These are phyloP conservation scores for Columba guinea DNA, from an alignment of 2,797 vertebrate species.

Conservation along the genomic window DNA sequence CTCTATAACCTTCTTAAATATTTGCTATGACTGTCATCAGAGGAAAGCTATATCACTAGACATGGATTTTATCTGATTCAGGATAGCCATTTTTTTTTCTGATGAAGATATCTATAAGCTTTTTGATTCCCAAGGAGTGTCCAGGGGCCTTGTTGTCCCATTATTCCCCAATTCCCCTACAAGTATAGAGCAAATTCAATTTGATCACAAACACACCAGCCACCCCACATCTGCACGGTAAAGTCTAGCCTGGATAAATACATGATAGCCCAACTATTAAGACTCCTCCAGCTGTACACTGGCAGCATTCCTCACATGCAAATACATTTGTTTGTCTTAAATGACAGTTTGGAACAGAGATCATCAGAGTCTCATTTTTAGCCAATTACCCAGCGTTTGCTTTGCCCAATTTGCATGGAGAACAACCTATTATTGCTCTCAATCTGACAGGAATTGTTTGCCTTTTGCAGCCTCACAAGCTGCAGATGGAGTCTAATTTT, in stretches of 20 bases:
- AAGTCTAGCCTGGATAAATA: background rate
- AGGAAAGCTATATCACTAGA: background rate
- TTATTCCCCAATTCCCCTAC: background rate
- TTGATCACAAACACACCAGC: background rate
- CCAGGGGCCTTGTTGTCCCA: fast-evolving
- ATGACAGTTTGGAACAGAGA: constrained; percentile 44
- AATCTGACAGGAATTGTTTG: constrained; percentile 49
- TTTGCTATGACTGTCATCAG: background rate
- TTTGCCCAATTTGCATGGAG: constrained; percentile 52
- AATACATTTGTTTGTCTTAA: constrained; percentile 38
- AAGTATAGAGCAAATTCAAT: background rate
- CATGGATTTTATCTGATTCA: background rate
- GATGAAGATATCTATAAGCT: background rate
- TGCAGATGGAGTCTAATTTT: constrained; percentile 43
- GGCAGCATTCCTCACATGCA: constrained; percentile 4
- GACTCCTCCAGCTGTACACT: constrained; percentile 1
- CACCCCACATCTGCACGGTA: background rate
- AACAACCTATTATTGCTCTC: constrained; percentile 49
- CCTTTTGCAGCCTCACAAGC: constrained; percentile 12
- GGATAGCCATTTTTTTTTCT: background rate
- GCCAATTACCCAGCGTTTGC: constrained; percentile 49
- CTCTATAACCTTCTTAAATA: background rate
- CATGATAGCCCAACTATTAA: background rate
- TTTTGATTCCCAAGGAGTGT: background rate
- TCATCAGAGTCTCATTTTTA: constrained; percentile 31